Evolutionary conservation across 2,113 vertebrate genomes (phyloP).

Genomic region (Marcusenius ussheri): DNA sequence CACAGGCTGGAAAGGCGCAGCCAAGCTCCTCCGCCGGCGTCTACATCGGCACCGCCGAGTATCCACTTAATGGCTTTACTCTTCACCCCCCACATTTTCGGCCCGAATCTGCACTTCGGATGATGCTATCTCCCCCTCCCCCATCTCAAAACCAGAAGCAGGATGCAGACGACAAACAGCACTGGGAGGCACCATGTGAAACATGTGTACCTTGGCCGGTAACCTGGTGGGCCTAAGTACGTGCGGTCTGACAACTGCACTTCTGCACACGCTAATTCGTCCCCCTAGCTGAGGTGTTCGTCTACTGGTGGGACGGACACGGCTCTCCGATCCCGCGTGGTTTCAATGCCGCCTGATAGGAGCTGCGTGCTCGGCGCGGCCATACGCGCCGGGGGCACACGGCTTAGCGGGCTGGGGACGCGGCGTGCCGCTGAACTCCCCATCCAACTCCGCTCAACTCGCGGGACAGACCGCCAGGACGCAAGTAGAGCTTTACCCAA

Average conservation of each 20-base stretch:
- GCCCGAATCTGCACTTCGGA: not conserved
- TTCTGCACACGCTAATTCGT: not conserved
- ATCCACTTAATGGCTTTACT: not conserved
- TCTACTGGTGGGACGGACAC: not conserved
- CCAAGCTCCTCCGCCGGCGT: not conserved
- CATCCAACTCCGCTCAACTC: constrained; percentile 29
- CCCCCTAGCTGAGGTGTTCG: not conserved
- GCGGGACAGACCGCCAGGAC: constrained; percentile 30
- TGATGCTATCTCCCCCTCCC: not conserved
- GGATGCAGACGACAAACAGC: not conserved
- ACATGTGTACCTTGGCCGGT: not conserved
- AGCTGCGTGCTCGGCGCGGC: constrained; percentile 28
- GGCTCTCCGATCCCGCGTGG: not conserved
- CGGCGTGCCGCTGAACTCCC: constrained; percentile 44
- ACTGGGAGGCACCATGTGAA: not conserved
- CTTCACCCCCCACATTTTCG: not conserved
- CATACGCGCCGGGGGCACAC: constrained; percentile 40
- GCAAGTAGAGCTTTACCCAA: constrained; percentile 24
- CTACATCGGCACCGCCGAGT: not conserved
- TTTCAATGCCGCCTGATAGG: not conserved
- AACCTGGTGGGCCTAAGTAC: not conserved
- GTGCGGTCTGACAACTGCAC: not conserved
- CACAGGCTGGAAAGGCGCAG: not conserved
- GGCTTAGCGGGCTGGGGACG: constrained; percentile 47
- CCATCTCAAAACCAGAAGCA: not conserved